Evolutionary conservation across 2,797 vertebrate species (phyloP).

Genomic region (Cichlasoma orientale): DNA sequence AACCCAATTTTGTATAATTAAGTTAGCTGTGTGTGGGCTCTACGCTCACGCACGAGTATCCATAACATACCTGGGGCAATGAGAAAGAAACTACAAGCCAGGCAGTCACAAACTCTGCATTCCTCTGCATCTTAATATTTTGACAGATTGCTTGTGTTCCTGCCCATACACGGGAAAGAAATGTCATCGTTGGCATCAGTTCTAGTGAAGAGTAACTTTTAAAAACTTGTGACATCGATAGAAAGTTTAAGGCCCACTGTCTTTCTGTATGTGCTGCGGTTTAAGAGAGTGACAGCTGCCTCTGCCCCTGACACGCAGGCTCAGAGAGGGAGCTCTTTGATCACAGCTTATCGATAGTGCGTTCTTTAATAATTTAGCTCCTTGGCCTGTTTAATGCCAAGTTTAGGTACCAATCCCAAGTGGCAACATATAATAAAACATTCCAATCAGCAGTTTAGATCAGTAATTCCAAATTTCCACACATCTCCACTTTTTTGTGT

Average conservation of each 20-base stretch:
- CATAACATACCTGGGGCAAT: not conserved
- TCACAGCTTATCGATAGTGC: not conserved
- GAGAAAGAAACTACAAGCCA: not conserved
- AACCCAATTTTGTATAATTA: not conserved
- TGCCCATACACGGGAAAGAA: not conserved
- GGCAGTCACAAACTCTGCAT: not conserved
- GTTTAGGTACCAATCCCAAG: not conserved
- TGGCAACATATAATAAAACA: slow-evolving; percentile 7
- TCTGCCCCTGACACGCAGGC: not conserved
- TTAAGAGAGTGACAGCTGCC: not conserved
- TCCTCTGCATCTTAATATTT: not conserved
- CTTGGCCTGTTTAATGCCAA: not conserved
- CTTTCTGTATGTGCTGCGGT: not conserved
- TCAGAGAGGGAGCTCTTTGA: not conserved
- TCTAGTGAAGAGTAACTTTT: not conserved
- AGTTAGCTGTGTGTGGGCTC: not conserved
- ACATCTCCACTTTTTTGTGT: not conserved
- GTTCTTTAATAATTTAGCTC: not conserved
- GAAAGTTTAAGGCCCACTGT: not conserved
- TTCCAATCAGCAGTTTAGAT: slow-evolving; percentile 47
- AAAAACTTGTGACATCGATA: not conserved
- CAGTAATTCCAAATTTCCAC: slow-evolving; percentile 43
- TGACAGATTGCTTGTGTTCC: not conserved
- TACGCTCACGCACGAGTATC: not conserved
- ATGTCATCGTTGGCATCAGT: not conserved